phyloP scores from a whole-genome alignment of 2,888 invertebrate species.

The Odontocerum albicorne region DNA sequence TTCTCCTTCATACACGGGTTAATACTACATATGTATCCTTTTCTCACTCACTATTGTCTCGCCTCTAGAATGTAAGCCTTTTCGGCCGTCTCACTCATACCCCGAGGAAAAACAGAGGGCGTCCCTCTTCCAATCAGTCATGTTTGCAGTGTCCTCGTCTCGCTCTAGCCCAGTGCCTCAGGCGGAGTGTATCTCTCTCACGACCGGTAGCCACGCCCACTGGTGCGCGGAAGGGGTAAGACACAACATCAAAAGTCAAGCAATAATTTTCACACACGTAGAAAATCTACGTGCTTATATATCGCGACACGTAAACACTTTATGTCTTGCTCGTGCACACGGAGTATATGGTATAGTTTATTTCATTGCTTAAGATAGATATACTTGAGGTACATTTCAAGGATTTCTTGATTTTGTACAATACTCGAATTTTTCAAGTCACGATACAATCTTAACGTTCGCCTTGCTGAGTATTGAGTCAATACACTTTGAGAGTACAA shows the following conservation, averaged over 20 bases:
- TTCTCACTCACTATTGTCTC: conserved; percentile 15
- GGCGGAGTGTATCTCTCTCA: conserved; percentile 16
- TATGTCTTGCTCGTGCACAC: background rate
- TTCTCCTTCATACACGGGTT: conserved; percentile 11
- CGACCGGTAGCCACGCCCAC: conserved; percentile 9
- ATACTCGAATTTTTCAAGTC: too few relatives aligned
- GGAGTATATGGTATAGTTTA: too few relatives aligned
- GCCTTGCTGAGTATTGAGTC: too few relatives aligned
- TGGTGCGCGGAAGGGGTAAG: conserved; percentile 21
- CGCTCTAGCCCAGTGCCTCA: conserved; percentile 14
- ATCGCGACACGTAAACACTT: background rate
- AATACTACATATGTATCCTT: conserved; percentile 7
- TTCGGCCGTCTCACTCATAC: conserved; percentile 9
- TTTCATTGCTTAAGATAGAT: too few relatives aligned
- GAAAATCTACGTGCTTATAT: conserved; percentile 11
- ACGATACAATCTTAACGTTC: too few relatives aligned
- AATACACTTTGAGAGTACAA: too few relatives aligned
- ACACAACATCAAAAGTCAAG: conserved; percentile 18
- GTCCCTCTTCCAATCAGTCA: conserved; percentile 23
- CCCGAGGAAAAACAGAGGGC: conserved; percentile 16
- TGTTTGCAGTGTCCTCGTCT: conserved; percentile 12
- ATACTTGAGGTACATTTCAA: too few relatives aligned
- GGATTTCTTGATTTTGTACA: too few relatives aligned
- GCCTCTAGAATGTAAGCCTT: conserved; percentile 11
- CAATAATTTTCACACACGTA: conserved; percentile 25